Evolutionary conservation across 1,140 invertebrate species (phyloP), one percentile per base, ranked within the genome.

Genomic region (Cataglyphis hispanica): DNA sequence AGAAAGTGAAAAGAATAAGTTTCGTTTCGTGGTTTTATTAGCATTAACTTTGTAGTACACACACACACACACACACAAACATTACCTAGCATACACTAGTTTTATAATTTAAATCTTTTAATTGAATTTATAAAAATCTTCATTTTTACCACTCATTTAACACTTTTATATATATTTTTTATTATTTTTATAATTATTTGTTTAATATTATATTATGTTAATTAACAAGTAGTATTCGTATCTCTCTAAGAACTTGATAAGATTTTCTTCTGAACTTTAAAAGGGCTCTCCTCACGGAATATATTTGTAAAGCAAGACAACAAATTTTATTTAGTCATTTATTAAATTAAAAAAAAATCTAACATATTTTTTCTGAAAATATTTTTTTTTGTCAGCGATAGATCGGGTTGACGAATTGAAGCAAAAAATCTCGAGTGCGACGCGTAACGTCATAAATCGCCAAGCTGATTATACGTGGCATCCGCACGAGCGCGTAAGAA

Each of bases 401-500:
- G 8, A n/a, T 37, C 31, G 31, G 40, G 37, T n/a, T n/a, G 31
- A 31, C 22, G 7, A 8, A 56, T 34, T n/a, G 56, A 43, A 63
- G 46, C 31, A 25, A 53, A 11, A 19, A 69, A n/a, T 56, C 2
- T 19, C n/a, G 25, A n/a, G 60, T 16, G 63, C 16, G 8, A 10
- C 40, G 58, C 19, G 34, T 8, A 25, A 37, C 46, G 22, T 80
- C 8, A 31, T 16, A 8, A 58, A 10, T 6, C 63, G 61, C 86
- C 56, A 70, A 85, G 53, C 27, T 70, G 87, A 86, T 86, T 84
- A 60, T 61, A 67, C 77, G 10, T 64, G 27, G 66, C 64, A 70
- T 86, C 72, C 69, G 63, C 40, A 77, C 87, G 81, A 87, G 80
- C 63, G 70, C 77, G 58, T 70, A 40, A 70, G 85, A 64, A 89